Conservation (phyloP, 2,797 vertebrate species). For the Pseudochirops corinnae region DNA sequence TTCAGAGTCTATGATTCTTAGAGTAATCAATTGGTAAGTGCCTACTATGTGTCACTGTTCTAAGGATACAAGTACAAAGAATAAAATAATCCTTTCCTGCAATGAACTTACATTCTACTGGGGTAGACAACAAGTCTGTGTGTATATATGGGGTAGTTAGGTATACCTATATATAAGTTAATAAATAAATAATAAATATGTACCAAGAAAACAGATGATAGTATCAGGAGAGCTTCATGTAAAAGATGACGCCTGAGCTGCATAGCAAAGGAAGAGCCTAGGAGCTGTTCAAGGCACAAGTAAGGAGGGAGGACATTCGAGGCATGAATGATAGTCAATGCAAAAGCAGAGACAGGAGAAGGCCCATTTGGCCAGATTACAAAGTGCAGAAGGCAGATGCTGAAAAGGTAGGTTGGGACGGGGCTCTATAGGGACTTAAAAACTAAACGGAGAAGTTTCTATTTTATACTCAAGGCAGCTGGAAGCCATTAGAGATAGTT, state of each 20-base stretch:
- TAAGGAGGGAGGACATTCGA: neutral
- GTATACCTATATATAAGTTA: neutral
- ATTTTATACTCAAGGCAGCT: neutral
- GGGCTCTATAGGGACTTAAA: neutral
- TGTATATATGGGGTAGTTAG: neutral
- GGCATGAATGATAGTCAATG: neutral
- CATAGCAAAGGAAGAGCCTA: neutral
- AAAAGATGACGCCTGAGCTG: neutral
- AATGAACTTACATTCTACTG: neutral
- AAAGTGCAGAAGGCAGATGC: neutral
- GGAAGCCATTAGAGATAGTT: too few species aligned
- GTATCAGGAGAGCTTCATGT: neutral
- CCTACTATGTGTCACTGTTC: neutral
- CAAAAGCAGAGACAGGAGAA: neutral
- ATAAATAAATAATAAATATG: neutral
- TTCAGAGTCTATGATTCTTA: neutral
- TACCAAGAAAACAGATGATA: neutral
- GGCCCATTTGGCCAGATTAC: neutral
- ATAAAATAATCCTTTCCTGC: neutral
- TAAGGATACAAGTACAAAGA: neutral
- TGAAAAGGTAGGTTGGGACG: neutral
- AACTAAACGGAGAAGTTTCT: neutral
- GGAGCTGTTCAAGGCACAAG: neutral
- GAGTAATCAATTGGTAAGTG: neutral
- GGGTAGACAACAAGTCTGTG: neutral